Conservation (phyloP, 2,113 vertebrate species). For the Nerophis ophidion region DNA sequence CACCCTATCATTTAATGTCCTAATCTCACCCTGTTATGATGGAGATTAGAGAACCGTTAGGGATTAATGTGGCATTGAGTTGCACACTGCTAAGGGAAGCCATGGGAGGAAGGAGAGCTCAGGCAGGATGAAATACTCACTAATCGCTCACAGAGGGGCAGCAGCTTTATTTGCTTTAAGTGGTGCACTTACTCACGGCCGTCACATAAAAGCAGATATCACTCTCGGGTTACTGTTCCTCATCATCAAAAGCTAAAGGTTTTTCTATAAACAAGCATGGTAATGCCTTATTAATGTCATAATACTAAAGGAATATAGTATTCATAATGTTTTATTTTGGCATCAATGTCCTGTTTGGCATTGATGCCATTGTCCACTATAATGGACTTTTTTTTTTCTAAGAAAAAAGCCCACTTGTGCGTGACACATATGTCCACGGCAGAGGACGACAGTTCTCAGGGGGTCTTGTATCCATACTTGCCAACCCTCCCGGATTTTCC, state of each 20-base stretch:
- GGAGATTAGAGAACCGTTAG: conserved; percentile 43
- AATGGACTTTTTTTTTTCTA: too few species aligned
- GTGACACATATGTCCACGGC: too few species aligned
- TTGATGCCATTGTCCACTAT: too few species aligned
- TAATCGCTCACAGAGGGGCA: conserved; percentile 6
- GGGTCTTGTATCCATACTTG: too few species aligned
- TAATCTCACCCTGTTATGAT: conserved; percentile 46
- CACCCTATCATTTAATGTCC: conserved; percentile 41
- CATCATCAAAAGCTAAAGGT: background rate
- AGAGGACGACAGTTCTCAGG: too few species aligned
- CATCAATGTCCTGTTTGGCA: too few species aligned
- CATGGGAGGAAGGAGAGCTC: conserved; percentile 6
- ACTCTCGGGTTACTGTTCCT: background rate
- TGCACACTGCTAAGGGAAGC: conserved; percentile 16
- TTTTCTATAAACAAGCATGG: too few species aligned
- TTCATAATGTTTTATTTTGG: too few species aligned
- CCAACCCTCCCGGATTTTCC: too few species aligned
- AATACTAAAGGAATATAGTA: too few species aligned
- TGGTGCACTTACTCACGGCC: conserved; percentile 6
- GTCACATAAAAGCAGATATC: conserved; percentile 1
- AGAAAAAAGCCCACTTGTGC: too few species aligned
- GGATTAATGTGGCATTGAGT: conserved; percentile 39
- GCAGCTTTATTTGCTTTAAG: conserved; percentile 3
- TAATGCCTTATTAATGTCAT: too few species aligned
- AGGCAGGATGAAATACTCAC: conserved; percentile 4